Evolutionary conservation across 2,113 vertebrate genomes (phyloP).

Genomic region (Odobenus rosmarus): DNA sequence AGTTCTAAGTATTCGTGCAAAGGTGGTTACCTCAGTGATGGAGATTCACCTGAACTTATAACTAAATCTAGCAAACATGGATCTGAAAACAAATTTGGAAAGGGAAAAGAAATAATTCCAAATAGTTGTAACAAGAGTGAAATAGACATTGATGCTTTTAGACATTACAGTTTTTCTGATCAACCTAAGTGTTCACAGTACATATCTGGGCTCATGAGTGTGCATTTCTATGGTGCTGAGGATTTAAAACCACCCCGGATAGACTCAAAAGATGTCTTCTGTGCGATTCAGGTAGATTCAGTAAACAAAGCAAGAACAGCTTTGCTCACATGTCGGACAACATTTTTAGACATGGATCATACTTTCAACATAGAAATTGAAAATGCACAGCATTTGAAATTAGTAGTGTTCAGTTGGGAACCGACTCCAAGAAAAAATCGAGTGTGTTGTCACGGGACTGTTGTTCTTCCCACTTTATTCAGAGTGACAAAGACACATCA

Average conservation of each 20-base stretch:
- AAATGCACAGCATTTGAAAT: conserved; percentile 97
- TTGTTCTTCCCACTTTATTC: conserved; percentile 95
- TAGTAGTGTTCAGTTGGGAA: conserved; percentile 98
- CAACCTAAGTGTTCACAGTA: conserved; percentile 96
- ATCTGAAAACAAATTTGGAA: conserved; percentile 88
- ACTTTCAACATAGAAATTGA: conserved; percentile 99
- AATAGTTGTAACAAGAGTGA: conserved; percentile 88
- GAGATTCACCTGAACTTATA: conserved; percentile 96
- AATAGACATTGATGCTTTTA: conserved; percentile 96
- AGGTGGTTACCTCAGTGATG: conserved; percentile 98
- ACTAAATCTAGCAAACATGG: conserved; percentile 94
- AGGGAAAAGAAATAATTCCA: conserved; percentile 85
- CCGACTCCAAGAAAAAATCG: conserved; percentile 93
- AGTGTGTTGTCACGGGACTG: conserved; percentile 96
- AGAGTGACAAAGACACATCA: conserved; percentile 93
- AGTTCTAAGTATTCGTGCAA: conserved; percentile 94
- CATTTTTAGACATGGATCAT: conserved; percentile 98
- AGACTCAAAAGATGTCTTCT: conserved; percentile 97
- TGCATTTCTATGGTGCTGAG: conserved; percentile 98
- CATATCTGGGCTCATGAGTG: conserved; percentile 97
- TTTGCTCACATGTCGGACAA: conserved; percentile 94
- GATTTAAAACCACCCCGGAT: conserved; percentile 96
- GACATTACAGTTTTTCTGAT: conserved; percentile 96
- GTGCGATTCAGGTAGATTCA: conserved; percentile 98
- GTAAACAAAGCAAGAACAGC: conserved; percentile 98